These are phyloP conservation scores for Sebastes wilsoni DNA, from an alignment of 2,797 vertebrate species.

Conservation along the genomic window DNA sequence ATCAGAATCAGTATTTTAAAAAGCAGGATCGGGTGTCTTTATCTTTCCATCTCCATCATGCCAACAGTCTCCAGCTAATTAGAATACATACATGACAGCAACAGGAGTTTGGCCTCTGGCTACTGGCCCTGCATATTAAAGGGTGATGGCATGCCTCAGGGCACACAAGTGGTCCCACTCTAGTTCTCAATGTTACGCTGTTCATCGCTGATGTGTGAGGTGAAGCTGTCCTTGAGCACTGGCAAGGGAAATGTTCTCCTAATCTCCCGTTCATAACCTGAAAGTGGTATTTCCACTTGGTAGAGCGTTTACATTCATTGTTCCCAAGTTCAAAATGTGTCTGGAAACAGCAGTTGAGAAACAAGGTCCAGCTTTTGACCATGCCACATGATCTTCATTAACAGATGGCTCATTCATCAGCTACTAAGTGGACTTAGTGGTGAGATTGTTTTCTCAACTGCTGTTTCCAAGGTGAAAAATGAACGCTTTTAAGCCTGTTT, in stretches of 20 bases:
- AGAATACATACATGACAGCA: slow-evolving; percentile 56
- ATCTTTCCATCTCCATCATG: slow-evolving; percentile 15
- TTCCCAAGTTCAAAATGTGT: not conserved
- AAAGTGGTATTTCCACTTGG: slow-evolving; percentile 20
- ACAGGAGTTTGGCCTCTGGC: slow-evolving; percentile 44
- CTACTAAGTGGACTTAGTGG: not conserved
- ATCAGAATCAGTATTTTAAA: slow-evolving; percentile 65
- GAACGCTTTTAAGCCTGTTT: not conserved
- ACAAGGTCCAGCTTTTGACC: not conserved
- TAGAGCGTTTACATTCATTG: not conserved
- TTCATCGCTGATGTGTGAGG: slow-evolving; percentile 38
- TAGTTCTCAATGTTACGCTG: slow-evolving; percentile 33
- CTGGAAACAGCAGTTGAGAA: not conserved
- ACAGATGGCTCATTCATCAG: not conserved
- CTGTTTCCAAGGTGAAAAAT: not conserved
- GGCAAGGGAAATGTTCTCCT: slow-evolving; percentile 13
- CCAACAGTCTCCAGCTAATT: slow-evolving; percentile 47
- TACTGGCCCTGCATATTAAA: slow-evolving; percentile 38
- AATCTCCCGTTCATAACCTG: slow-evolving; percentile 8
- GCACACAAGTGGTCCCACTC: slow-evolving; percentile 32
- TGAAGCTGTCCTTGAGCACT: slow-evolving; percentile 48
- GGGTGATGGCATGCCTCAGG: slow-evolving; percentile 49
- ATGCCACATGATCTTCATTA: not conserved
- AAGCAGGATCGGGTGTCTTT: slow-evolving; percentile 46
- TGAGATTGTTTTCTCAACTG: not conserved